Base-by-base conservation (phyloP, 1,140 invertebrate species). In the Forficula auricularia region DNA sequence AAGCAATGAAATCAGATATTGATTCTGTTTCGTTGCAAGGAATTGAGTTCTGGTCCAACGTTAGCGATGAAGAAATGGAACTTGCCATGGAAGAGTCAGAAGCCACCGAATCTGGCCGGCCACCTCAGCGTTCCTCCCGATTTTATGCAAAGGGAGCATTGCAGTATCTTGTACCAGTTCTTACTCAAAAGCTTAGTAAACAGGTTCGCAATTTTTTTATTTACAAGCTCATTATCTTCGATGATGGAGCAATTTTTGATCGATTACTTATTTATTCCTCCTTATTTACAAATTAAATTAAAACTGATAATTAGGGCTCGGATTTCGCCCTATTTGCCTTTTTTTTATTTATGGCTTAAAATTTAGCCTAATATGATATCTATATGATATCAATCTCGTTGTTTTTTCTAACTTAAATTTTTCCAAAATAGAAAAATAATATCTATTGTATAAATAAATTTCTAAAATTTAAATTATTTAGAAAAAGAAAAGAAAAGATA, bases 31-130 rank as follows among this genome's bases (percentile, higher is more conserved):
- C 90, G 19, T 68, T 99, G 32, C 96, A 99, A 67, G 96, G 96
- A 49, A 98, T 99, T 63, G 96, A 99, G 63, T 99, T 99, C 66
- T 99, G 96, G 96, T 98, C 94, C 0, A 98, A 95, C 57, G 94
- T 98, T 0, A 95, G 94, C 56, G 96, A 99, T 65, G 95, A 98
- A 66, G 96, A 99, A 68, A 87, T 97, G 19, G 92, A 97, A 64
- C 66, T 99, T 48, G 77, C 84, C 3, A 89, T 96, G 58, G 92
- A 98, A 63, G 83, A 86, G 48, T 79, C 80, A 32, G 95, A 98
- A 67, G 92, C 92, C 20, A 67, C 70, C 20, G 92, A 98, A 62
- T 74, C 79, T 62, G 92, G 92, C 33, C 68, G 82, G 45, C 81
- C 88, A n/a, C 92, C 94, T 16, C 71, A 78, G 18, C 75, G 85